Conservation (phyloP, 2,797 vertebrate species). For the Periophthalmus magnuspinnatus region DNA sequence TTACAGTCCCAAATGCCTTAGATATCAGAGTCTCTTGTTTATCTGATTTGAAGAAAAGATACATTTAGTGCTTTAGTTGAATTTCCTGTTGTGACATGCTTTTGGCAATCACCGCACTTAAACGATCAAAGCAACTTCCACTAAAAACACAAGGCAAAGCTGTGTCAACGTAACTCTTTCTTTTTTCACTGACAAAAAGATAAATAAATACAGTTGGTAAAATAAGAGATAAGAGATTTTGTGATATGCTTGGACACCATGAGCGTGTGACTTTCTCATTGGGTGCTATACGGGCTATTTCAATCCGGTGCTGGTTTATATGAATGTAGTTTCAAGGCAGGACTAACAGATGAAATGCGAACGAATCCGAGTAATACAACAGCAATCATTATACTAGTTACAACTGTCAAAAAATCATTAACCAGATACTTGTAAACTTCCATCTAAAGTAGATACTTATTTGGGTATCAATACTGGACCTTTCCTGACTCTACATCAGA, state of each 20-base stretch:
- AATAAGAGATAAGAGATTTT: background rate
- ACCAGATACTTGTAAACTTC: too few species aligned
- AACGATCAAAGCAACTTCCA: slow-evolving; percentile 31
- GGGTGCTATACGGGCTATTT: background rate
- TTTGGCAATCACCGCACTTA: slow-evolving; percentile 24
- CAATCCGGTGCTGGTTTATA: background rate
- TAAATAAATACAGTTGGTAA: background rate
- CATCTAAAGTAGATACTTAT: too few species aligned
- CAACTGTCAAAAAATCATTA: background rate
- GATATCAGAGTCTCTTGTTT: slow-evolving; percentile 16
- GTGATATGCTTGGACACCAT: background rate
- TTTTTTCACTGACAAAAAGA: background rate
- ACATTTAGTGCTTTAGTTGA: slow-evolving; percentile 6
- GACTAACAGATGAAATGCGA: background rate
- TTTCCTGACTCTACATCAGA: too few species aligned
- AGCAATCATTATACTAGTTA: background rate
- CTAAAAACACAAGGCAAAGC: slow-evolving; percentile 3
- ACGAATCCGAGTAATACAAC: too few species aligned
- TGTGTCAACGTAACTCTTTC: background rate
- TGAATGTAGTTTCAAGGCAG: background rate
- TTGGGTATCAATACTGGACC: too few species aligned
- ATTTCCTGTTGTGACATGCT: slow-evolving; percentile 36
- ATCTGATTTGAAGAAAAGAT: slow-evolving; percentile 19
- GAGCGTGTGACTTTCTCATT: background rate
- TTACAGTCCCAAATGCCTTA: background rate